Base-by-base conservation (phyloP, 2,888 invertebrate species). In the Mesodorylaimus sp. region DNA sequence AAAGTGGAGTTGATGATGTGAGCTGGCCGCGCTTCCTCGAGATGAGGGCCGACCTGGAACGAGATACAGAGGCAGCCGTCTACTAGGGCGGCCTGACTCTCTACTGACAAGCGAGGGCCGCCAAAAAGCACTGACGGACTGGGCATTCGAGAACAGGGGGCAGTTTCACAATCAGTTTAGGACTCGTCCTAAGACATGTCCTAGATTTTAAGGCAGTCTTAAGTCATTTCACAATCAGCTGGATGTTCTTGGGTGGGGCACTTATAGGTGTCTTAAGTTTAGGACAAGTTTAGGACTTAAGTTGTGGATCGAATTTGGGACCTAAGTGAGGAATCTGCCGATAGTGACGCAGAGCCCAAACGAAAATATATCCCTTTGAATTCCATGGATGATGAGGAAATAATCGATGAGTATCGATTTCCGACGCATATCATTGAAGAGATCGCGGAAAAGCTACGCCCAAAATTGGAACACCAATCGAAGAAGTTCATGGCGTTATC, bases 361-460 rank as follows among this genome's bases (percentile, higher is more conserved):
- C 32, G 25, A 7, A 24, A 26, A 44, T 25, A 10, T 21, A 21
- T 10, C 7, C 44, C 44, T 5, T 23, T 44, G 7, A 26, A 44
- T 7, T 24, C 19, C n/a, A 10, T 44, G 10, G 25, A 21, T 23
- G 44, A 44, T 44, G 7, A 10, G 7, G 24, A 44, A 23, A 24
- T 44, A 23, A n/a, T 44, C 23, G 44, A 44, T 24, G 7, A 25
- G 10, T 44, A 24, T 44, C 13, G 44, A 21, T 44, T 44, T 44
- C 44, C 44, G 7, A 3, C 24, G 5, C 24, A 10, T n/a, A 7
- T 44, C 25, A 24, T 44, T 7, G 19, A 19, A 7, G 23, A 24
- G 5, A 24, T 44, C 10, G 24, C 25, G 24, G 23, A 21, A 23
- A 7, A 21, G 5, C 13, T 44, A 19, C 13, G 25, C 10, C 26